Base-by-base conservation (phyloP, 2,888 invertebrate species). In the Labia minor region DNA sequence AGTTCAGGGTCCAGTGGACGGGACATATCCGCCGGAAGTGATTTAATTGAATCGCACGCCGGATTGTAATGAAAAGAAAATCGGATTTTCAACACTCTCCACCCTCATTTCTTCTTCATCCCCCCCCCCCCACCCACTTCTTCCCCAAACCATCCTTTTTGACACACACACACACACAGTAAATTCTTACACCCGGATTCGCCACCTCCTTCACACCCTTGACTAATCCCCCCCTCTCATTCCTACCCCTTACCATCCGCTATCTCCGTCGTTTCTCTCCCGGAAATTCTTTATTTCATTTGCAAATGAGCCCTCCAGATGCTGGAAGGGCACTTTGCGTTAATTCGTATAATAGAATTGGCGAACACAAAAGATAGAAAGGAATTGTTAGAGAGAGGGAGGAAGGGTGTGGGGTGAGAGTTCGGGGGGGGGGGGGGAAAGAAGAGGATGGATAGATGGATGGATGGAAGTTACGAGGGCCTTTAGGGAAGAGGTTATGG, bases 271-370 rank as follows among this genome's bases (percentile, higher is more conserved):
- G 16, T 63, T n/a, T n/a, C 37, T 37, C 21, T 20, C 37, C 33
- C 37, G 61, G 21, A 67, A 20, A 61, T 64, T 49, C 26, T 67
- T 67, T 64, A 64, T 64, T 67, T 67, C 67, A 33, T 67, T 64
- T 67, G 61, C 67, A 67, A 67, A 67, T 67, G 67, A 67, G 49
- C 49, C 16, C 49, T 49, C 49, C 49, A 49, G 49, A 49, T 49
- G 49, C 49, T 49, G n/a, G 14, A 16, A n/a, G 49, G 49, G 49
- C 49, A 49, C 49, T 49, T 49, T 49, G 16, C 49, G 49, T 49
- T 49, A 49, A 49, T 49, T 49, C 49, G 49, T 8, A 49, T 49
- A 49, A 49, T 49, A 49, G 49, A 49, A 49, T n/a, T 49, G 49
- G 49, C 16, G n/a, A 16, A 49, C n/a, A 49, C 49, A 49, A 49